A percentile compares a stretch with the other conserved stretches of the same genome.
phyloP scores from a whole-genome alignment of 2,113 vertebrate genomes.

The Rhea pennata region DNA sequence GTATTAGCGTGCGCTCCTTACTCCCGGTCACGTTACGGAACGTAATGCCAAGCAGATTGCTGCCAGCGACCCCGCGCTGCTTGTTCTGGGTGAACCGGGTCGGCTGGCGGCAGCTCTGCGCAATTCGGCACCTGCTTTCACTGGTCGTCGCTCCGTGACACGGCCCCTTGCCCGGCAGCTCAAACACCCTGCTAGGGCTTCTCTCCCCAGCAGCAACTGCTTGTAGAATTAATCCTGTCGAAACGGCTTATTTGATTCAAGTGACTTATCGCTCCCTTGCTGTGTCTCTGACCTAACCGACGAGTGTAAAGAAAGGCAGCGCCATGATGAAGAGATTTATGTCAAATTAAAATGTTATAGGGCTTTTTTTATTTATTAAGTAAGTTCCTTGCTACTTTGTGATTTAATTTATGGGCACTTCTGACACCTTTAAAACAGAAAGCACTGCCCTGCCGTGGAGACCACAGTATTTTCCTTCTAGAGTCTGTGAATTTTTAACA shows the following conservation, averaged over 20 bases:
- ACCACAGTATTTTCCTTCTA: neutral
- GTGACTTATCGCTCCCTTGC: neutral
- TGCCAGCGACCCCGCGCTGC: conserved; percentile 46
- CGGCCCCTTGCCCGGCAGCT: neutral
- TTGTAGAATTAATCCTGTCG: conserved; percentile 10
- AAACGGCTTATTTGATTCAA: conserved; percentile 7
- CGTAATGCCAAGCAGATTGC: conserved; percentile 56
- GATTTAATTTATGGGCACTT: neutral
- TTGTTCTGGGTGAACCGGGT: conserved; percentile 66
- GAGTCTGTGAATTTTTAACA: neutral
- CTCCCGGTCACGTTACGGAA: conserved; percentile 36
- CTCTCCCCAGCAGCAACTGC: neutral
- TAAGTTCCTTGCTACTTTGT: neutral
- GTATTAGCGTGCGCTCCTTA: conserved; percentile 7
- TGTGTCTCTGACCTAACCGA: neutral
- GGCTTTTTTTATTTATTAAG: neutral
- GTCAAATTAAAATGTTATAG: neutral
- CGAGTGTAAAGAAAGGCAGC: neutral
- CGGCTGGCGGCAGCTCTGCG: conserved; percentile 60
- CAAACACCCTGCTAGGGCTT: neutral
- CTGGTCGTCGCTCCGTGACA: neutral
- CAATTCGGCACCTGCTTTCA: conserved; percentile 54
- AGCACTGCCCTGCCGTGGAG: neutral
- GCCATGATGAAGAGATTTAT: neutral
- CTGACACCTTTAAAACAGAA: neutral